Percentiles rank a stretch among this genome's conserved stretches.
These are phyloP conservation scores for human (Homo sapiens) DNA, from an alignment of 2,113 vertebrate genomes.

Conservation along the genomic window DNA sequence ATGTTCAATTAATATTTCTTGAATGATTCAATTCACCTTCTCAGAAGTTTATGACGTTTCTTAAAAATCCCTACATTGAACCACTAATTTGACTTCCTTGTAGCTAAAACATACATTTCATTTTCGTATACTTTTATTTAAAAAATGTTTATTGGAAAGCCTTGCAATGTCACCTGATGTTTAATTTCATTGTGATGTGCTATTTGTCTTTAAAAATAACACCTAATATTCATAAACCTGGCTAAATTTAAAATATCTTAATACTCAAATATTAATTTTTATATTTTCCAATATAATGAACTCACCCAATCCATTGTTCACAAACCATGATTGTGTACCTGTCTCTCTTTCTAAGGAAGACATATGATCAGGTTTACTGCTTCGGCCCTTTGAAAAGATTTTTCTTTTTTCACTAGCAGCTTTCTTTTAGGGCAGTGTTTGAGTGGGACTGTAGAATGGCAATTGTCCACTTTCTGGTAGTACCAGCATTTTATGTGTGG, in stretches of 20 bases:
- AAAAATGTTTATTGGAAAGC: neutral
- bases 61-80: neutral
- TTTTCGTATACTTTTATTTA: neutral
- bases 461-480: neutral
- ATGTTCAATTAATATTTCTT: neutral
- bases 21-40: neutral
- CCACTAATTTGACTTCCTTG: neutral
- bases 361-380: neutral
- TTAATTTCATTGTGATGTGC: neutral
- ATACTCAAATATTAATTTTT: neutral
- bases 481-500: fast-evolving
- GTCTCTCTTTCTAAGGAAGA: neutral
- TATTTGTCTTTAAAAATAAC: neutral
- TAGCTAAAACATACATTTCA: neutral
- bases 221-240: neutral
- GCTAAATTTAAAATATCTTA: neutral
- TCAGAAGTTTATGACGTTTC: neutral
- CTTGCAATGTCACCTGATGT: neutral
- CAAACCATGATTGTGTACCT: neutral
- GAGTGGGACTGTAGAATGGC: fast-evolving
- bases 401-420: neutral
- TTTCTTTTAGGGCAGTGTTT: neutral
- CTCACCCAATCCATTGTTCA: neutral
- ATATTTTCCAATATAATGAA: neutral
- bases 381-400: neutral